phyloP scores from a whole-genome alignment of 1,140 invertebrate genomes.

The Hirudo medicinalis region DNA sequence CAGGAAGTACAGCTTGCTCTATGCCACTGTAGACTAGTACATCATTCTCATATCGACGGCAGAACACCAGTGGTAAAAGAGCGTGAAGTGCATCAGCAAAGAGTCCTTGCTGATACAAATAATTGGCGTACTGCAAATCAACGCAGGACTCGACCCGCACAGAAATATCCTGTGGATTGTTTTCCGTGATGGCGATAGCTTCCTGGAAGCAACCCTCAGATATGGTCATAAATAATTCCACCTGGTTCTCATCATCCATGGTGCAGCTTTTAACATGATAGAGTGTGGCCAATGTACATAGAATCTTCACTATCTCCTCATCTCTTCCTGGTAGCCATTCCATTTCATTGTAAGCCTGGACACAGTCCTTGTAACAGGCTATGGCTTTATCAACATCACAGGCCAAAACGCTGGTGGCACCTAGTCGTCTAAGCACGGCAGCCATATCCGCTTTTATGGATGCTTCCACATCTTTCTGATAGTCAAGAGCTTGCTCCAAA shows the following conservation, averaged over 20 bases:
- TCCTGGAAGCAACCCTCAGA: conserved; percentile 18
- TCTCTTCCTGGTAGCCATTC: not conserved
- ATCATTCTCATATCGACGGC: not conserved
- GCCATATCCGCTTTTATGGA: conserved; percentile 20
- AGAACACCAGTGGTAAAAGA: conserved; percentile 13
- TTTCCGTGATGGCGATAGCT: conserved; percentile 6
- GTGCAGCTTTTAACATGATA: conserved; percentile 22
- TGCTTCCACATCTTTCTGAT: conserved; percentile 22
- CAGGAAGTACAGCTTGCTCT: conserved; percentile 23
- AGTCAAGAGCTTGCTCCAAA: conserved; percentile 22
- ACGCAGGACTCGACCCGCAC: conserved; percentile 2
- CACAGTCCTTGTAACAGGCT: conserved; percentile 21
- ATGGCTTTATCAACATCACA: conserved; percentile 23
- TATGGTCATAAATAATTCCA: conserved; percentile 7
- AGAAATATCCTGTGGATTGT: not conserved
- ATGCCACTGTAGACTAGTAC: conserved; percentile 20
- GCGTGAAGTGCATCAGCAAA: conserved; percentile 13
- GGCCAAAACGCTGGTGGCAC: conserved; percentile 19
- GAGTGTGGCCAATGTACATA: conserved; percentile 19
- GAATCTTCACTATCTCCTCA: not conserved
- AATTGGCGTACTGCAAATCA: conserved; percentile 22
- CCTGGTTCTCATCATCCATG: conserved; percentile 15
- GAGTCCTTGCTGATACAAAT: conserved; percentile 20
- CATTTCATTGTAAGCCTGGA: conserved; percentile 16
- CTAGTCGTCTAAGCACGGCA: conserved; percentile 17